phyloP scores from a whole-genome alignment of 2,113 vertebrate species.

The Ahaetulla prasina region DNA sequence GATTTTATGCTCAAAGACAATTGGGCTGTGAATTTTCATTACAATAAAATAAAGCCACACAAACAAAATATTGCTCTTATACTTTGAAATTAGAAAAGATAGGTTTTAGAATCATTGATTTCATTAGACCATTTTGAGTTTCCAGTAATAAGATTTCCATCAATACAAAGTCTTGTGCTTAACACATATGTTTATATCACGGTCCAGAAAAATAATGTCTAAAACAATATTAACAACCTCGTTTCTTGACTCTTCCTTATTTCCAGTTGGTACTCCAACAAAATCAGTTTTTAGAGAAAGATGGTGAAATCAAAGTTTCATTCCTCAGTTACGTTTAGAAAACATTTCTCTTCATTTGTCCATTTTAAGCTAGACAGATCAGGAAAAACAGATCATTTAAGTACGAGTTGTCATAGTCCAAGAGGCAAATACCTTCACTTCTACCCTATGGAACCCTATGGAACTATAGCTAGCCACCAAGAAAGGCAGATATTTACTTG shows the following conservation, averaged over 20 bases:
- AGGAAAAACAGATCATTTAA: not conserved
- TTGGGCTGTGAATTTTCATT: slow-evolving; percentile 3
- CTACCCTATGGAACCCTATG: not conserved
- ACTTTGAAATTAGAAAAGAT: slow-evolving; percentile 29
- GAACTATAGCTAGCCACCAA: not conserved
- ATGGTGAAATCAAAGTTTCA: not conserved
- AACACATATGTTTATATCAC: not conserved
- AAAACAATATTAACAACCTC: not conserved
- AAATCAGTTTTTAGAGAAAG: slow-evolving; percentile 8
- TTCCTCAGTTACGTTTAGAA: not conserved
- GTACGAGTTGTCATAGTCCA: not conserved
- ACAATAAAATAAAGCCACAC: not conserved
- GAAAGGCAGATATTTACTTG: not conserved
- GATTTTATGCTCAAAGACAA: slow-evolving; percentile 31
- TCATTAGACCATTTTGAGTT: not conserved
- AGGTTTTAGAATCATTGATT: not conserved
- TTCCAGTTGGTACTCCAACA: not conserved
- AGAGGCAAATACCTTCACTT: not conserved
- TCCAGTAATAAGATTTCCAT: not conserved
- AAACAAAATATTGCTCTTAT: slow-evolving; percentile 25
- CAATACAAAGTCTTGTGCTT: not conserved
- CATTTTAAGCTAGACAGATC: accelerated
- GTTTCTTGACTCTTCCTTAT: not conserved
- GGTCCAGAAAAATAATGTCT: not conserved
- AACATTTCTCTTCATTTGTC: not conserved